phyloP scores from a whole-genome alignment of 1,140 invertebrate genomes.

The Neuroterus valhalla region DNA sequence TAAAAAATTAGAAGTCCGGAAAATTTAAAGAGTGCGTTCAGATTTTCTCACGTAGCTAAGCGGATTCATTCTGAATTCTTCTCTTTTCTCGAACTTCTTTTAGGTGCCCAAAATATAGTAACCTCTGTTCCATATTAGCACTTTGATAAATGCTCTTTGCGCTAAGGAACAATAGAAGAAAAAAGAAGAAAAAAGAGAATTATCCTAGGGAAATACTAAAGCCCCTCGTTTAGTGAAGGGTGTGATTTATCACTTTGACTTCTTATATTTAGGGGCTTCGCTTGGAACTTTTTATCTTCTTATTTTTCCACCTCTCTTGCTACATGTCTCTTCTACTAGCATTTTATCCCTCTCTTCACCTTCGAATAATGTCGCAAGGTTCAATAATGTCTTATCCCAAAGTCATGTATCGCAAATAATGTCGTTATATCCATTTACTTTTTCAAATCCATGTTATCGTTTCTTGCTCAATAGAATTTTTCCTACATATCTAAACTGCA shows the following conservation, averaged over 20 bases:
- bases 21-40: too few relatives aligned
- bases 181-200: background rate
- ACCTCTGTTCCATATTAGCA: background rate
- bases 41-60: too few relatives aligned
- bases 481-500: background rate
- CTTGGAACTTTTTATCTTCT: constrained; percentile 43
- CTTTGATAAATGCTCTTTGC: background rate
- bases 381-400: constrained; percentile 15
- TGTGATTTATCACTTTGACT: constrained; percentile 42
- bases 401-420: constrained; percentile 12
- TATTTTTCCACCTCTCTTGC: background rate
- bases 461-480: background rate
- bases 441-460: background rate
- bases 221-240: constrained; percentile 35
- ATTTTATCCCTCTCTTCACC: constrained; percentile 11
- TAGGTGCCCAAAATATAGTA: background rate
- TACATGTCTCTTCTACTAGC: background rate
- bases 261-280: constrained; percentile 40
- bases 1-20: background rate
- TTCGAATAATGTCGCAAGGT: constrained; percentile 31
- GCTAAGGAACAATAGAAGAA: background rate
- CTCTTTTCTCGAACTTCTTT: background rate
- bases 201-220: constrained; percentile 13
- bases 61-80: too few relatives aligned
- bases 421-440: constrained; percentile 1